These are phyloP conservation scores for Cricetomys ansorgei DNA, from an alignment of 2,113 vertebrate species.

Conservation along the genomic window DNA sequence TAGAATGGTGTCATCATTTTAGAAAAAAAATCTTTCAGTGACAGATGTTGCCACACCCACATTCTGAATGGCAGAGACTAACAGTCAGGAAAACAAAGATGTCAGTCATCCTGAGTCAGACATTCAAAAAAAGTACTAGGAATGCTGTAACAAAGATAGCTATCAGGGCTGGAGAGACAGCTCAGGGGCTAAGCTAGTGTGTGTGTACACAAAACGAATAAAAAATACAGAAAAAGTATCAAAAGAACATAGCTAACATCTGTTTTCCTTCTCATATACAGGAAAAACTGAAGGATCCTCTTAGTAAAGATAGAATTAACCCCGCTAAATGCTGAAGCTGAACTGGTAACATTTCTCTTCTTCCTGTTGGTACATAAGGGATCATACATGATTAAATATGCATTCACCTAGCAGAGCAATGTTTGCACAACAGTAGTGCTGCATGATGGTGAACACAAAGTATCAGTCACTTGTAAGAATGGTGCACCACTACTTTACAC, in stretches of 20 bases:
- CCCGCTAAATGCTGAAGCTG: not conserved
- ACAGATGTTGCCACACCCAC: not conserved
- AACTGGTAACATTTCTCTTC: no score
- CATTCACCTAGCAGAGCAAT: not conserved
- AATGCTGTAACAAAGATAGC: fast-evolving
- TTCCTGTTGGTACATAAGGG: not conserved
- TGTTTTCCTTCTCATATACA: not conserved
- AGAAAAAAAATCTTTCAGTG: not conserved
- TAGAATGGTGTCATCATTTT: not conserved
- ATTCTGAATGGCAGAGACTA: not conserved
- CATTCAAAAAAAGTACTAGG: not conserved
- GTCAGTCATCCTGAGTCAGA: not conserved
- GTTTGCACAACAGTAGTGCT: fast-evolving
- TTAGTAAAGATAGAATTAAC: not conserved
- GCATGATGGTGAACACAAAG: not conserved
- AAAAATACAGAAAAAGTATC: not conserved
- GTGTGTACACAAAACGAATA: no score
- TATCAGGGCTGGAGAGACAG: not conserved
- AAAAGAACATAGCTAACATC: not conserved
- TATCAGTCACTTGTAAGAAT: no score
- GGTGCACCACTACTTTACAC: fast-evolving
- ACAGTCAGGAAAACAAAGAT: not conserved
- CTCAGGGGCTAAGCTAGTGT: not conserved
- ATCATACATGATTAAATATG: not conserved
- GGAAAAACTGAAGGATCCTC: not conserved